A percentile compares a stretch with the other conserved stretches of the same genome.
Evolutionary conservation across 2,888 invertebrate genomes (phyloP).

Genomic region (Charanyca ferruginea): DNA sequence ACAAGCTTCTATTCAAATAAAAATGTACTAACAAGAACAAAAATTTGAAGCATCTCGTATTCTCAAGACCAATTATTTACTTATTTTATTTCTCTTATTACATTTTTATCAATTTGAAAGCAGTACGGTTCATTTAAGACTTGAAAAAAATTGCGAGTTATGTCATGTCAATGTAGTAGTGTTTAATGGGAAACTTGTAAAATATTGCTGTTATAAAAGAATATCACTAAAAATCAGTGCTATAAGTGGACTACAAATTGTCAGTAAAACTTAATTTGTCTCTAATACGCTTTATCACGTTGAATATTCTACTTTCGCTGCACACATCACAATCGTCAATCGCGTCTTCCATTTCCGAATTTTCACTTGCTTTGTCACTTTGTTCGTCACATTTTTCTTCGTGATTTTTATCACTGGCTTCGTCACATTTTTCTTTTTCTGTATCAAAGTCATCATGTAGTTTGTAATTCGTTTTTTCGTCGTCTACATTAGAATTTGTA

Average conservation of each 20-base stretch:
- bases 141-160: neutral
- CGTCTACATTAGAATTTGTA: neutral
- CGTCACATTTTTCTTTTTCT: slow-evolving; percentile 14
- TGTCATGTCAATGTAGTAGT: neutral
- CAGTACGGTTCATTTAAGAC: neutral
- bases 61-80: no score
- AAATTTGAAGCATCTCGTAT: no score
- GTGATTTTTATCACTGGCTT: slow-evolving; percentile 11
- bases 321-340: slow-evolving; percentile 78
- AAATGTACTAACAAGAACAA: slow-evolving; percentile 3
- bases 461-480: slow-evolving; percentile 36
- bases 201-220: slow-evolving; percentile 7
- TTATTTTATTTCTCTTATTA: neutral
- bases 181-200: slow-evolving; percentile 10
- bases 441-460: slow-evolving; percentile 30
- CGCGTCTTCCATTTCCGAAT: slow-evolving; percentile 37
- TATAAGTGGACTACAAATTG: slow-evolving; percentile 52
- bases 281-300: slow-evolving; percentile 78
- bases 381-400: slow-evolving; percentile 22
- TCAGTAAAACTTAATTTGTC: slow-evolving; percentile 81
- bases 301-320: slow-evolving; percentile 82
- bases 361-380: slow-evolving; percentile 33
- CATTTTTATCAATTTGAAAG: neutral
- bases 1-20: slow-evolving; percentile 4
- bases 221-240: slow-evolving; percentile 18